Evolutionary conservation across 2,888 invertebrate species (phyloP), one percentile per base, ranked within the genome.

Genomic region (Athripsodes cinereus): DNA sequence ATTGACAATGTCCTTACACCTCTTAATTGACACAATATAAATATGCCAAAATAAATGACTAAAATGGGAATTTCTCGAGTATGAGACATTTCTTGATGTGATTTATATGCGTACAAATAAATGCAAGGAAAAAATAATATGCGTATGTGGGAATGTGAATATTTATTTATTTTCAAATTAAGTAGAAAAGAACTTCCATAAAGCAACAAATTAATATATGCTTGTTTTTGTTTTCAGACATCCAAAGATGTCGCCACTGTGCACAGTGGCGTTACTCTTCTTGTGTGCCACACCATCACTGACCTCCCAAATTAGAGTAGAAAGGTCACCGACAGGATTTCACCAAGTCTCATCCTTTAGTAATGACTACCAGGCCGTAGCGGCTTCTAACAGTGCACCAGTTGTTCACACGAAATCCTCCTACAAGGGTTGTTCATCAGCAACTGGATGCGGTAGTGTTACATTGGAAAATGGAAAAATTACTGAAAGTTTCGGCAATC

Each of bases 381-480:
- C 46, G 6, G 40, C 59, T 5, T 48, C 58, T 1, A 52, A 52
- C 26, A 74, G 75, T 1, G 69, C 71, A 0, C 69, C 68, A 1
- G 74, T 74, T 60, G 71, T 78, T 1, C 78, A 78, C 65, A 72
- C 74, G 0, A 75, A 77, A 52, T 71, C 75, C 55, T 72, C 75
- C 0, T 78, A 71, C 64, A 74, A 78, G 68, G 70, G 73, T 18
- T 78, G 79, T 62, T 71, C 76, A 0, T 69, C 71, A 1, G 75
- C 72, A 0, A 76, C 74, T 63, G 78, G 79, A 0, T 79, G 79
- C 53, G 78, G 76, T 6, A 78, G 78, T 1, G 65, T 78, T 2
- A 78, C 78, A 66, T 69, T 76, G 0, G 78, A 78, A 65, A 78
- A 79, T 26, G 78, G 79, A 1, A 68, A 69, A 57, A 69, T 79